Conservation (phyloP, 2,888 invertebrate species). For the Azorinus chamasolen region DNA sequence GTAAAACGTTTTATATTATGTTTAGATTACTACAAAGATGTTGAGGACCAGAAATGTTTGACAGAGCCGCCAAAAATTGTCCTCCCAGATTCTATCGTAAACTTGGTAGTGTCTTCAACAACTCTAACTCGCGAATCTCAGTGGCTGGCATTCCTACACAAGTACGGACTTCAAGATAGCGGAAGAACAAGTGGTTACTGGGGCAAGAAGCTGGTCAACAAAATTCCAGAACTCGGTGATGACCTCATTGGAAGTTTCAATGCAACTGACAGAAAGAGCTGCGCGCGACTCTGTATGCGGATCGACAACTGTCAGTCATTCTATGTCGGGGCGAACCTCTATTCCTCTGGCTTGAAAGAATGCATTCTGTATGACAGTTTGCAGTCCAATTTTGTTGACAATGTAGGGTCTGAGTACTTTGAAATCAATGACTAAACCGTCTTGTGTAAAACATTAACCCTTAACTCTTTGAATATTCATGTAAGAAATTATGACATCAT, state of each 20-base stretch:
- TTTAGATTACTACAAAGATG: slow-evolving; percentile 44
- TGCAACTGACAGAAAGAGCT: slow-evolving; percentile 46
- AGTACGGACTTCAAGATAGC: slow-evolving; percentile 50
- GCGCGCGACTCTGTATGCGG: slow-evolving; percentile 59
- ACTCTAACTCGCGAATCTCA: slow-evolving; percentile 41
- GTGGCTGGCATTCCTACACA: slow-evolving; percentile 50
- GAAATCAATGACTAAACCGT: no score
- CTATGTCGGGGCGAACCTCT: slow-evolving; percentile 22
- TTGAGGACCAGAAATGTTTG: slow-evolving; percentile 34
- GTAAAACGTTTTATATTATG: no score
- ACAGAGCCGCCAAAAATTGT: slow-evolving; percentile 22
- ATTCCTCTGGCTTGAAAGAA: slow-evolving; percentile 9
- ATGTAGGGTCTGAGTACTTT: slow-evolving; percentile 18
- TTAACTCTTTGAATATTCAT: no score
- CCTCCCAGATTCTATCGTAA: slow-evolving; percentile 12
- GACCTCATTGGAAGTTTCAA: slow-evolving; percentile 57
- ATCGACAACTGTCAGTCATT: slow-evolving; percentile 52
- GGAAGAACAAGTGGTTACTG: slow-evolving; percentile 38
- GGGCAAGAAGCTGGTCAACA: slow-evolving; percentile 21
- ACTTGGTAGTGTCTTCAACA: slow-evolving; percentile 44
- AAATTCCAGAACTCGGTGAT: slow-evolving; percentile 21
- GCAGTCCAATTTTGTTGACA: slow-evolving; percentile 30
- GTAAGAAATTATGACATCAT: no score
- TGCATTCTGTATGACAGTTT: slow-evolving; percentile 52
- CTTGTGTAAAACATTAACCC: no score